Conservation (phyloP, 2,797 vertebrate genomes). For the Pampus argenteus region DNA sequence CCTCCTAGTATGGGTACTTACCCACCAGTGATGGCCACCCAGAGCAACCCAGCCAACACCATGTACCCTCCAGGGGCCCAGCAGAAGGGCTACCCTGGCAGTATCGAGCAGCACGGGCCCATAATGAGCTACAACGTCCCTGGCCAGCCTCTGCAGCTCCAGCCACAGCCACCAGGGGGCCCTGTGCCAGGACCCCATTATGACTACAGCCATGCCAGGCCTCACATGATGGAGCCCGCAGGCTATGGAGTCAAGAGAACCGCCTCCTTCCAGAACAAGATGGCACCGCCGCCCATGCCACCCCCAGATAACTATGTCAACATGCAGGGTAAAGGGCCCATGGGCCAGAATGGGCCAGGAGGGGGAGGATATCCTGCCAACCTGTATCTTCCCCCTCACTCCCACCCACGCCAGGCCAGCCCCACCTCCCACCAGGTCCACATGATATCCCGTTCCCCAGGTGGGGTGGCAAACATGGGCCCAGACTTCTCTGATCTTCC, state of each 20-base stretch:
- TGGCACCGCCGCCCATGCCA: slow-evolving; percentile 77
- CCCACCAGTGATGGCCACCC: slow-evolving; percentile 79
- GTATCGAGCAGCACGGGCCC: slow-evolving; percentile 86
- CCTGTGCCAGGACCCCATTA: slow-evolving; percentile 85
- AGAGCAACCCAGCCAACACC: slow-evolving; percentile 74
- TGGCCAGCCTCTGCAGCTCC: slow-evolving; percentile 89
- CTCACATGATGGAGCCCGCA: slow-evolving; percentile 89
- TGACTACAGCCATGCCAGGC: slow-evolving; percentile 85
- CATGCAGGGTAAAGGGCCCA: slow-evolving; percentile 89
- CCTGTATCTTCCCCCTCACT: slow-evolving; percentile 88
- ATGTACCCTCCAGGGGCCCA: slow-evolving; percentile 86
- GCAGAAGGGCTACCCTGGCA: slow-evolving; percentile 89
- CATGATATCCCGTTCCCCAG: slow-evolving; percentile 87
- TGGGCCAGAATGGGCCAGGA: slow-evolving; percentile 84
- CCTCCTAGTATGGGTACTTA: slow-evolving; percentile 87
- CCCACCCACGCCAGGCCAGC: slow-evolving; percentile 92
- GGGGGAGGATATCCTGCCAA: slow-evolving; percentile 86
- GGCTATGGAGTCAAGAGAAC: slow-evolving; percentile 93
- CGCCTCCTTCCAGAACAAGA: slow-evolving; percentile 96
- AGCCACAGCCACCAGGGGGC: slow-evolving; percentile 84
- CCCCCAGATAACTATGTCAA: slow-evolving; percentile 88
- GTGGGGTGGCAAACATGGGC: slow-evolving; percentile 81
- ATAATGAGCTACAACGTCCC: slow-evolving; percentile 89
- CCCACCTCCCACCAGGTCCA: slow-evolving; percentile 94
- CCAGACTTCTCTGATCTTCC: slow-evolving; percentile 91